These are phyloP conservation scores for Cossypha polioptera DNA, from an alignment of 2,797 vertebrate species.

Conservation along the genomic window DNA sequence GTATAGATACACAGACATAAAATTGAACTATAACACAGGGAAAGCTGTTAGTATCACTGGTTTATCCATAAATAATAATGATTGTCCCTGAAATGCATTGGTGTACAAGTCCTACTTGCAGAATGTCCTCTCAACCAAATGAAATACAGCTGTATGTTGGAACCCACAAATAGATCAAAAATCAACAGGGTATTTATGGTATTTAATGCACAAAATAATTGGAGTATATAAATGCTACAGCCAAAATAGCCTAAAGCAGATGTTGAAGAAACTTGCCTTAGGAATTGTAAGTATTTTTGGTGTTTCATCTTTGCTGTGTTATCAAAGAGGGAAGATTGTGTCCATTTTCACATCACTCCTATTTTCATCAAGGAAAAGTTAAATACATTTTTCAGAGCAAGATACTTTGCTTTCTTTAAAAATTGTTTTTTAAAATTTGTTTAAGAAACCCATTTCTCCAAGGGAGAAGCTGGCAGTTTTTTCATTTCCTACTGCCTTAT, in stretches of 20 bases:
- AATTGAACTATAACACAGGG: not conserved
- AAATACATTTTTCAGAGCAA: not conserved
- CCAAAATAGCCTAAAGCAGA: constrained; percentile 51
- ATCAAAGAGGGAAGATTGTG: not conserved
- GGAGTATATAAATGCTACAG: not conserved
- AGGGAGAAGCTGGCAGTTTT: not conserved
- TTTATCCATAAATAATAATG: not conserved
- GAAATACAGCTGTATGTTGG: constrained; percentile 35
- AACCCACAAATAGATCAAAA: constrained; percentile 42
- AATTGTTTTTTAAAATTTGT: not conserved
- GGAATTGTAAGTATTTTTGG: constrained; percentile 19
- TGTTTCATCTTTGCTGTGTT: not conserved
- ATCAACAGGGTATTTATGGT: constrained; percentile 47
- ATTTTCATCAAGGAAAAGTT: not conserved
- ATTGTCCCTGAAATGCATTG: not conserved
- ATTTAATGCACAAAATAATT: constrained; percentile 52
- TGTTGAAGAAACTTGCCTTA: constrained; percentile 22
- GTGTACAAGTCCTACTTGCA: not conserved
- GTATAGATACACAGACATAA: not conserved
- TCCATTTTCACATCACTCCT: not conserved
- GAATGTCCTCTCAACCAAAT: not conserved
- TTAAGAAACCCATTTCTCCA: not conserved
- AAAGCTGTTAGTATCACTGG: not conserved
- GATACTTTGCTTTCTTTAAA: not conserved
- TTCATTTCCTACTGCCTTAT: not conserved